These are phyloP conservation scores for Beaufortia kweichowensis DNA, from an alignment of 2,113 vertebrate species.

Conservation along the genomic window DNA sequence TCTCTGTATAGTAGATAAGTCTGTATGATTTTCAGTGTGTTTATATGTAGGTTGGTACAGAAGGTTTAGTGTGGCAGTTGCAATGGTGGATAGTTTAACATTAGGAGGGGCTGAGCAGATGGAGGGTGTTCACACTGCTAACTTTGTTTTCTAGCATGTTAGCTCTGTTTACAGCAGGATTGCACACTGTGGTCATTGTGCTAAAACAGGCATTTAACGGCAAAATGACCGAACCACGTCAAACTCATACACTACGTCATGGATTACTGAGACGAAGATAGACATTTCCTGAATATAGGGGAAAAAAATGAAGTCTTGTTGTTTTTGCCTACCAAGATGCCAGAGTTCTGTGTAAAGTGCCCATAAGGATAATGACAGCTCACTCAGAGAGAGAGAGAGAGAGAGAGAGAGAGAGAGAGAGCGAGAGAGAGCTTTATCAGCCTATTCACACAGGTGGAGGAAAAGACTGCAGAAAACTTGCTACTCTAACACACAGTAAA, in stretches of 20 bases:
- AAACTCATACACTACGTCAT: conserved; percentile 37
- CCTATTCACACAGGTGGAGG: conserved; percentile 3
- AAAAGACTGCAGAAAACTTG: neutral
- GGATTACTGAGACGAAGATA: neutral
- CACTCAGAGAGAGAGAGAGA: neutral
- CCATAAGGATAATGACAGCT: no score
- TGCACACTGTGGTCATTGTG: conserved; percentile 68
- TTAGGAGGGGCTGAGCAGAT: conserved; percentile 27
- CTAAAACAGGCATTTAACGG: conserved; percentile 21
- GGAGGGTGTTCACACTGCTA: conserved; percentile 63
- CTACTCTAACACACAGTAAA: no score
- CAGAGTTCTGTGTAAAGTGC: neutral
- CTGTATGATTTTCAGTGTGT: no score
- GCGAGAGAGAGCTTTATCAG: no score
- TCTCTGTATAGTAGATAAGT: no score
- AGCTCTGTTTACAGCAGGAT: conserved; percentile 49
- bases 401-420: neutral
- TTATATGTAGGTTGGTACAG: neutral
- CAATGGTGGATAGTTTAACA: conserved; percentile 6
- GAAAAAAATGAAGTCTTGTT: neutral
- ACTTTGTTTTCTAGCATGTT: conserved; percentile 62
- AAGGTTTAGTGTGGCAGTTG: neutral
- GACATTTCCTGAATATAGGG: neutral
- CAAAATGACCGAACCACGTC: conserved; percentile 24
- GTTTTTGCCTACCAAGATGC: no score